Evolutionary conservation across 2,797 vertebrate species (phyloP), one percentile per base, ranked within the genome.

Genomic region (Sandelia bainsii): DNA sequence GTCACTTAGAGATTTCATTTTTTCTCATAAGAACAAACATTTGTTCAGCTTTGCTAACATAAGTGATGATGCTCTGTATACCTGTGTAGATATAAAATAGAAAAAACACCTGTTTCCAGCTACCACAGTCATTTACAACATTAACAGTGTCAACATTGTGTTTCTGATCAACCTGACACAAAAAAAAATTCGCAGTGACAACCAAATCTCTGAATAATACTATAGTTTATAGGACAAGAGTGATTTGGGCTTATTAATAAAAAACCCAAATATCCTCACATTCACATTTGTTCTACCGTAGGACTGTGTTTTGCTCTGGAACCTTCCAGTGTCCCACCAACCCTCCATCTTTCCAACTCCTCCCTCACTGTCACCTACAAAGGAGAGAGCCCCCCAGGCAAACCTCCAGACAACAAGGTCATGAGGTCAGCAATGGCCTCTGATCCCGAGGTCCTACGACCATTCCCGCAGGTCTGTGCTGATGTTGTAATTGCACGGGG

Each of bases 301-400:
- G 93, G 92, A 25, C 77, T 94, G 2, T 3, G 50, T 51, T 94
- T 94, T 69, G 45, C 81, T 72, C 75, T 95, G 74, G 88, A 94
- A 32, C 77, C 87, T 16, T 83, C 81, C 4, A 72, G 69, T 6
- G 62, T 63, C 8, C 77, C 83, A 23, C 60, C 85, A 13, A 64
- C 67, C 1, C 91, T 95, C 62, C 61, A 29, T 66, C 83, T 94
- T 22, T 92, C 91, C 49, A 76, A 72, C 69, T 89, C 89, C 39
- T 83, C 69, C 76, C 91, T 93, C 49, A 83, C 86, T 0, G 75
- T 91, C 29, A 82, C 81, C 63, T 84, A 85, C 83, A 59, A 22
- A 5, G 77, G 67, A 46, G 42, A 70, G 8, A 61, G 32, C 23
- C 39, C 52, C 46, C 13, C 50, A 22, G 8, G 3, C 27, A 37